These are phyloP conservation scores for Aplysina aerophoba DNA, from an alignment of 37 sponge, comb jelly and placozoan species.

Conservation along the genomic window DNA sequence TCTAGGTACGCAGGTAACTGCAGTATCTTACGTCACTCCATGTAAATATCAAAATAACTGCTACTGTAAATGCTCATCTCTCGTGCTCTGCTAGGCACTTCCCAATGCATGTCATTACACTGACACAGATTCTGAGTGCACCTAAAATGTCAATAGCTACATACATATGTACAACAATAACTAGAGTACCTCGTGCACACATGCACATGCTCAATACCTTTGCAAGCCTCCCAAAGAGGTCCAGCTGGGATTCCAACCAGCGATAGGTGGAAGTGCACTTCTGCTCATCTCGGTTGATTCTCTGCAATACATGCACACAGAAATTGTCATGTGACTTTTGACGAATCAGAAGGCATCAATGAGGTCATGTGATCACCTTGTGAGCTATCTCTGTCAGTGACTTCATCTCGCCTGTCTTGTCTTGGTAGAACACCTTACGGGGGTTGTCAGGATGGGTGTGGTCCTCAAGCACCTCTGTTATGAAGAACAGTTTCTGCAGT, in stretches of 20 bases:
- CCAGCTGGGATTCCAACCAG: conserved; percentile 58
- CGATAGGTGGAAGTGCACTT: neutral
- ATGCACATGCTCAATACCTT: conserved; percentile 8
- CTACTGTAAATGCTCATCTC: no score
- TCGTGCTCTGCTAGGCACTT: no score
- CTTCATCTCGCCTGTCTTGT: neutral
- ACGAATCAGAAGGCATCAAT: neutral
- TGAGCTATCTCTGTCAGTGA: neutral
- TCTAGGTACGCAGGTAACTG: neutral
- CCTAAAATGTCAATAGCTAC: no score
- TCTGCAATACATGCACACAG: neutral
- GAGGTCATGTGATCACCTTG: conserved; percentile 1
- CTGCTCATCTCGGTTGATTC: neutral
- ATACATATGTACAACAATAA: no score
- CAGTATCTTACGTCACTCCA: no score
- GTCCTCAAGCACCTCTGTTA: neutral
- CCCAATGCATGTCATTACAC: no score
- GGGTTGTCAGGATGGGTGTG: neutral
- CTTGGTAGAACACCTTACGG: neutral
- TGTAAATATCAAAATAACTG: no score
- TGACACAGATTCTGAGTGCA: no score
- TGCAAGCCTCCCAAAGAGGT: conserved; percentile 66
- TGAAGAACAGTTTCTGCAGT: neutral
- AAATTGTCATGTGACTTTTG: neutral
- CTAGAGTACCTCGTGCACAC: no score